phyloP scores from a whole-genome alignment of 92 coral and sea anemone species.

The Scolanthus callimorphus region DNA sequence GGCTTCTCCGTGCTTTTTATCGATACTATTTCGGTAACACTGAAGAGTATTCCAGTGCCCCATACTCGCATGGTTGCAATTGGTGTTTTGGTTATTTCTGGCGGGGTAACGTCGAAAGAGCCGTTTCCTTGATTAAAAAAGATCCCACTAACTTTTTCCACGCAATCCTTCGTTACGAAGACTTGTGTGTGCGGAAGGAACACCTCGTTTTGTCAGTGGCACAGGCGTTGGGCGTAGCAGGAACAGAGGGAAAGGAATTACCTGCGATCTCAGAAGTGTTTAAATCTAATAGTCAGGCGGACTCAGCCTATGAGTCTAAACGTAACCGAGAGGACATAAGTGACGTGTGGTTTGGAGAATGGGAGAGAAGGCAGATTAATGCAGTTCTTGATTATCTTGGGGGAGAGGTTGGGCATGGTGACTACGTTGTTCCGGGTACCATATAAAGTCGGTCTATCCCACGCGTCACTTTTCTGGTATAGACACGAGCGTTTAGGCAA shows the following conservation, averaged over 20 bases:
- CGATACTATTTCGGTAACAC: background rate
- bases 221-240: background rate
- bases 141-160: background rate
- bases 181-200: background rate
- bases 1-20: background rate
- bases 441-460: too few relatives aligned
- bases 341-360: slow-evolving; percentile 3
- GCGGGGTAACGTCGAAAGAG: background rate
- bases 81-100: background rate
- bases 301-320: background rate
- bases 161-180: slow-evolving; percentile 1
- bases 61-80: background rate
- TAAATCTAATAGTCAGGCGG: background rate
- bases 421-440: background rate
- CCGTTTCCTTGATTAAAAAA: background rate
- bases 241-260: background rate
- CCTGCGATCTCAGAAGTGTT: background rate
- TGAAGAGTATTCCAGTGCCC: background rate
- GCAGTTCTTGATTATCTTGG: background rate
- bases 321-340: background rate
- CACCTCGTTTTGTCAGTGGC: background rate
- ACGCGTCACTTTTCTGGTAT: too few relatives aligned
- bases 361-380: background rate
- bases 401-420: background rate
- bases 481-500: too few relatives aligned